Percentiles rank a stretch among this genome's conserved stretches.
These are phyloP conservation scores for Parnassius smintheus DNA, from an alignment of 2,888 invertebrate genomes.

Conservation along the genomic window DNA sequence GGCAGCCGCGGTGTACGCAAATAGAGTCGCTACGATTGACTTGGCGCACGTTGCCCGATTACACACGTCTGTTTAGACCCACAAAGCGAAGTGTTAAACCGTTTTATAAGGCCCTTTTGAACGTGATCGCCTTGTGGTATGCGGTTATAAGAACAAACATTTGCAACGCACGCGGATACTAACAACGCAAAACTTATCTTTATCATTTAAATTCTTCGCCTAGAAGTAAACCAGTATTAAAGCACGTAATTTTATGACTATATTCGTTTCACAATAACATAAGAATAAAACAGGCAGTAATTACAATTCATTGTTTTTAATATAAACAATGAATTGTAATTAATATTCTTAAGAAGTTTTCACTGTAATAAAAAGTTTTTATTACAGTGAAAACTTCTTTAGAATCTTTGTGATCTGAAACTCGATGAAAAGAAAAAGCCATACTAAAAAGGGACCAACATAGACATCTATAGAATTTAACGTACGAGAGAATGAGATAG, in stretches of 20 bases:
- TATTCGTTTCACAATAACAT: neutral
- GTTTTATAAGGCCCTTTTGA: conserved; percentile 20
- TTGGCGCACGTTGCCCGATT: conserved; percentile 64
- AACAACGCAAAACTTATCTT: conserved; percentile 10
- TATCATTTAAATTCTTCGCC: conserved; percentile 4
- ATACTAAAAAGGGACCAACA: too few relatives aligned
- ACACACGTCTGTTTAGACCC: conserved; percentile 34
- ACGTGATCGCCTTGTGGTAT: conserved; percentile 20
- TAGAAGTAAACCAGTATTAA: conserved; percentile 10
- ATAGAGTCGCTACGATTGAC: conserved; percentile 67
- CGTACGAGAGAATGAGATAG: too few relatives aligned
- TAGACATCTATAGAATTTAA: too few relatives aligned
- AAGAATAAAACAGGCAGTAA: too few relatives aligned
- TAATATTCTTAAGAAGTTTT: too few relatives aligned
- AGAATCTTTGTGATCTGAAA: too few relatives aligned
- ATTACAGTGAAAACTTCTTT: too few relatives aligned
- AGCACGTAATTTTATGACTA: conserved; percentile 9
- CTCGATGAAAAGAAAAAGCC: too few relatives aligned
- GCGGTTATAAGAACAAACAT: conserved; percentile 22
- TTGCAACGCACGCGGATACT: conserved; percentile 20
- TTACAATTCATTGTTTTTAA: too few relatives aligned
- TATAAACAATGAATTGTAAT: too few relatives aligned
- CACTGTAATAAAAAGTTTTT: too few relatives aligned
- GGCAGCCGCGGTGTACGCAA: conserved; percentile 60
- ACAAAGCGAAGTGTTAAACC: conserved; percentile 23